Evolutionary conservation across 2,797 vertebrate genomes (phyloP).

Genomic region (Sciurus carolinensis): DNA sequence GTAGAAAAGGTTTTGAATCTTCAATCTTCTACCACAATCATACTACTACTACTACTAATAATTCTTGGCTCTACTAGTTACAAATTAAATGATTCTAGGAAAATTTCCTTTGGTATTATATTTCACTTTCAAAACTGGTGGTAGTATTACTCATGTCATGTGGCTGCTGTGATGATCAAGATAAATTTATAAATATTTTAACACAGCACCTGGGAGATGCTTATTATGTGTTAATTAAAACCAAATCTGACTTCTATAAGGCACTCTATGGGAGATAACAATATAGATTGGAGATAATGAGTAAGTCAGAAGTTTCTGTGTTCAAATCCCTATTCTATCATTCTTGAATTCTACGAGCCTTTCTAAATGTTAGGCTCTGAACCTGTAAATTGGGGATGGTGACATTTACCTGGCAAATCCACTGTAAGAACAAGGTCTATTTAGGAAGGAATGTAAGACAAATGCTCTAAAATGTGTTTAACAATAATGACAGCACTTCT

Average conservation of each 20-base stretch:
- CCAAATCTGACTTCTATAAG: slow-evolving; percentile 6
- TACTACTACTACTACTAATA: background rate
- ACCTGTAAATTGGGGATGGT: background rate
- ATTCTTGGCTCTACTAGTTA: background rate
- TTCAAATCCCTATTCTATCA: background rate
- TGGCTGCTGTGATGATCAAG: background rate
- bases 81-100: slow-evolving; percentile 23
- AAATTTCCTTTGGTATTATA: background rate
- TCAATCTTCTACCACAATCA: background rate
- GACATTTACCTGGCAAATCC: background rate
- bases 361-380: background rate
- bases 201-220: background rate
- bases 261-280: background rate
- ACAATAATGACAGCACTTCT: background rate
- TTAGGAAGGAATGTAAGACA: background rate
- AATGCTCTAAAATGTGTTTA: background rate
- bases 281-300: background rate
- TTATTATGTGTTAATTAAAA: background rate
- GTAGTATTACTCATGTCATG: background rate
- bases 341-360: background rate
- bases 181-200: slow-evolving; percentile 23
- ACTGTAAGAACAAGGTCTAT: background rate
- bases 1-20: slow-evolving; percentile 16
- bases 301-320: background rate
- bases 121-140: slow-evolving; percentile 16